Percentiles rank a stretch among this genome's conserved stretches.
Conservation (phyloP, 2,888 invertebrate species). For the Cataglyphis livida region DNA sequence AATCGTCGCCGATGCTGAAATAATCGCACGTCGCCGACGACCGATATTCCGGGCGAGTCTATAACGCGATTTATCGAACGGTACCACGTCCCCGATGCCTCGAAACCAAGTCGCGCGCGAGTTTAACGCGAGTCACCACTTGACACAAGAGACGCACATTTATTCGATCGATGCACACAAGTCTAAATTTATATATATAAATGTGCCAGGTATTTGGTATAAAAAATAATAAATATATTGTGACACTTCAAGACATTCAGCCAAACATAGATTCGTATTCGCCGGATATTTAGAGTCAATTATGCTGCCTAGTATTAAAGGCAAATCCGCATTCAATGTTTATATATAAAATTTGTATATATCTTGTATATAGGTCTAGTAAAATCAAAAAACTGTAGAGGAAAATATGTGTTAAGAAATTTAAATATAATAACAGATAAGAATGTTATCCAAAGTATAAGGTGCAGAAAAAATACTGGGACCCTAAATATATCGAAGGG, state of each 20-base stretch:
- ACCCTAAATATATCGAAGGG: too few species aligned
- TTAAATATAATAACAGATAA: background rate
- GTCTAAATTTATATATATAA: background rate
- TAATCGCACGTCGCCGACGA: conserved; percentile 38
- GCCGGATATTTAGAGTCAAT: background rate
- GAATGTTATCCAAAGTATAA: background rate
- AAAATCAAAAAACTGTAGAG: background rate
- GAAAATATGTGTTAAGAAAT: background rate
- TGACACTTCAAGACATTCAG: background rate
- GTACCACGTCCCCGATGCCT: conserved; percentile 75
- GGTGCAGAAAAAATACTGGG: too few species aligned
- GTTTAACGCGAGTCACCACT: conserved; percentile 50
- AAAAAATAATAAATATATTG: background rate
- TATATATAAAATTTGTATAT: background rate
- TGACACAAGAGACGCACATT: conserved; percentile 19
- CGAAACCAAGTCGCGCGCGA: conserved; percentile 65
- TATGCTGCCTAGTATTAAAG: background rate
- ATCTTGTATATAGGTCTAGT: background rate
- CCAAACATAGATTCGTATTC: background rate
- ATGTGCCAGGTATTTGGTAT: background rate
- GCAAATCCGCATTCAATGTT: background rate
- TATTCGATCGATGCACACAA: background rate
- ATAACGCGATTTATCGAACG: conserved; percentile 71
- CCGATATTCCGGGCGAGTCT: conserved; percentile 59
- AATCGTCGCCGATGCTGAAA: conserved; percentile 36